Evolutionary conservation across 2,888 invertebrate species (phyloP).

Genomic region (Pristionchus exspectatus): DNA sequence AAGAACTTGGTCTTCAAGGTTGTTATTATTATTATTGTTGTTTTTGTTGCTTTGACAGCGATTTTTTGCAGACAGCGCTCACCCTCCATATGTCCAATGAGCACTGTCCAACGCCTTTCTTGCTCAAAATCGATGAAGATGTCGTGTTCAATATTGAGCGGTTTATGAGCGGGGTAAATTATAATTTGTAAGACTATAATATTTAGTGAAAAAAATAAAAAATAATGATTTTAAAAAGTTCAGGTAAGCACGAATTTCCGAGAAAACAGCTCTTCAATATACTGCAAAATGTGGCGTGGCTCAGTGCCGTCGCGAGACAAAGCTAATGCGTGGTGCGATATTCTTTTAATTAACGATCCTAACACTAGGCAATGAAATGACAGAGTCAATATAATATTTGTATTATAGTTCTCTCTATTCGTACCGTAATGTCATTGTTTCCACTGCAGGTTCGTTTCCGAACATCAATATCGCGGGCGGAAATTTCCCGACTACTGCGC

Average conservation of each 20-base stretch:
- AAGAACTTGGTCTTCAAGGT: constrained; percentile 44
- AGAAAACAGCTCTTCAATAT: background rate
- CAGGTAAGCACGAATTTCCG: background rate
- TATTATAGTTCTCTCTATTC: background rate
- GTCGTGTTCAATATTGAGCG: constrained; percentile 49
- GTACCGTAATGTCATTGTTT: too few species aligned
- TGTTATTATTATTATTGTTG: background rate
- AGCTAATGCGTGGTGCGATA: background rate
- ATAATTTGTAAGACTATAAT: background rate
- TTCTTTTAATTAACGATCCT: background rate
- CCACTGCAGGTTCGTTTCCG: constrained; percentile 35
- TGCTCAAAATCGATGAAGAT: constrained; percentile 29
- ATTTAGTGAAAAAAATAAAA: background rate
- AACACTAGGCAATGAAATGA: too few species aligned
- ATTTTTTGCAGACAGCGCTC: background rate
- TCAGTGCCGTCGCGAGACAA: background rate
- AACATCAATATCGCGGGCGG: constrained; percentile 1
- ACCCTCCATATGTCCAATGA: background rate
- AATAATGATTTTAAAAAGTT: background rate
- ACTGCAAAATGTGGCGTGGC: constrained; percentile 38
- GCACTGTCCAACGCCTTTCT: background rate
- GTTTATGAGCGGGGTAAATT: constrained; percentile 11
- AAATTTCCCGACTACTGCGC: constrained; percentile 43
- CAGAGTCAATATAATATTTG: too few species aligned
- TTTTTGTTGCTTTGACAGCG: background rate